A percentile compares a stretch with the other conserved stretches of the same genome.
Evolutionary conservation across 2,797 vertebrate species (phyloP).

Genomic region (Hyperoplus immaculatus): DNA sequence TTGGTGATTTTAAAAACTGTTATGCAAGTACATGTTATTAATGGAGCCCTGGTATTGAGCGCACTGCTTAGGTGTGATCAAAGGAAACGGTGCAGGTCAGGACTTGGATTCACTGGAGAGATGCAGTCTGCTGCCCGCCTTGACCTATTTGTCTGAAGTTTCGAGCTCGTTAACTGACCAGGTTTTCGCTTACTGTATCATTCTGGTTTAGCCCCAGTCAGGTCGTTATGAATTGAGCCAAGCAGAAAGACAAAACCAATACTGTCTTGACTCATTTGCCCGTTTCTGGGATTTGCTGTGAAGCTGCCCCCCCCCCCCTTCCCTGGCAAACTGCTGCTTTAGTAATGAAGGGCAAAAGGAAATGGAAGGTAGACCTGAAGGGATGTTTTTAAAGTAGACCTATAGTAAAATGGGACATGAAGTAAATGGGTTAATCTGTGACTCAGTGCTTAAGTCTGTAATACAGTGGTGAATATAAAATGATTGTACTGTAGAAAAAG

Average conservation of each 20-base stretch:
- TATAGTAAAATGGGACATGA: background rate
- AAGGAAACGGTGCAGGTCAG: slow-evolving; percentile 11
- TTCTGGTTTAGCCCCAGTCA: slow-evolving; percentile 47
- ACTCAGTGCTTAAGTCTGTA: slow-evolving; percentile 1
- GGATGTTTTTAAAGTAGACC: slow-evolving; percentile 27
- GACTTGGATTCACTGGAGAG: slow-evolving; percentile 2
- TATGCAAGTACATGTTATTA: slow-evolving; percentile 25
- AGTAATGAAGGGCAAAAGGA: slow-evolving; percentile 26
- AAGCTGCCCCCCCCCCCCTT: background rate
- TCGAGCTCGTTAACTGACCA: slow-evolving; percentile 68
- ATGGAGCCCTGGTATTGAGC: background rate
- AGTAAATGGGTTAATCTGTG: slow-evolving; percentile 23
- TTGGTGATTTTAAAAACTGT: slow-evolving; percentile 1
- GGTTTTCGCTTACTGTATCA: slow-evolving; percentile 50
- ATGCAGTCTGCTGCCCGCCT: slow-evolving; percentile 17
- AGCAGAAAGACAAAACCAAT: slow-evolving; percentile 50
- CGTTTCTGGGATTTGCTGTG: slow-evolving; percentile 32
- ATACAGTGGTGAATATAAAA: background rate
- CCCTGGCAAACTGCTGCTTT: slow-evolving; percentile 31
- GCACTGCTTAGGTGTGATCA: slow-evolving; percentile 24
- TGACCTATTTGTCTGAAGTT: slow-evolving; percentile 55
- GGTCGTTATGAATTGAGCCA: slow-evolving; percentile 58
- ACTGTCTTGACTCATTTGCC: slow-evolving; percentile 60
- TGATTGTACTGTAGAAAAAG: no score
- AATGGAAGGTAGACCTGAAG: slow-evolving; percentile 14